These are phyloP conservation scores for Stenchaetothrips biformis DNA, from an alignment of 2,888 invertebrate genomes.

Conservation along the genomic window DNA sequence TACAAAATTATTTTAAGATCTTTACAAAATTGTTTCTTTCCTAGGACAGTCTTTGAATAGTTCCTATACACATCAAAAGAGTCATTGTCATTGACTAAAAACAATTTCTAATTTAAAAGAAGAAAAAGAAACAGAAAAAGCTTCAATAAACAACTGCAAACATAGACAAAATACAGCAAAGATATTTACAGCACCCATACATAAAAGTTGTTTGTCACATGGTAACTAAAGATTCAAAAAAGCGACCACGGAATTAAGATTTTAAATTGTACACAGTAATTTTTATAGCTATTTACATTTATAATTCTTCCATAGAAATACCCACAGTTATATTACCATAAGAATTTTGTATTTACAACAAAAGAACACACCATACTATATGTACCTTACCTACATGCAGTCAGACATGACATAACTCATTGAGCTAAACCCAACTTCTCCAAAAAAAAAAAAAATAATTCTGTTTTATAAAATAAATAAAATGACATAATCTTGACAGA, in stretches of 20 bases:
- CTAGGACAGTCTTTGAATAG: not conserved
- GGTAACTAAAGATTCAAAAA: not conserved
- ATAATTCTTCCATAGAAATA: not conserved
- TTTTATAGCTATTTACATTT: not conserved
- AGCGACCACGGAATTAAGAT: not conserved
- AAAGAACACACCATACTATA: not conserved
- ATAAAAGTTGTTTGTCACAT: not conserved
- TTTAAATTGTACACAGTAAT: not conserved
- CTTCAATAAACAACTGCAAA: not conserved
- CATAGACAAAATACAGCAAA: not conserved
- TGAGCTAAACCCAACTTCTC: not conserved
- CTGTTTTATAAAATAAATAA: not conserved
- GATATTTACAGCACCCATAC: not conserved
- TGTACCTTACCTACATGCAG: not conserved
- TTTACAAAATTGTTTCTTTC: not conserved
- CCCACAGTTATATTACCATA: not conserved
- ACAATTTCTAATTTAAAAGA: not conserved
- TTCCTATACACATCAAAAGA: not conserved
- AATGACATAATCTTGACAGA: not conserved
- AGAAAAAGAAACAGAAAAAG: not conserved
- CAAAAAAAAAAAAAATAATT: not conserved
- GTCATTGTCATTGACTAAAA: not conserved
- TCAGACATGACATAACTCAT: not conserved
- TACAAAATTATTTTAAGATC: not conserved
- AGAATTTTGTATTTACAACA: not conserved